A percentile compares a stretch with the other conserved stretches of the same genome.
phyloP scores from a whole-genome alignment of 2,113 vertebrate genomes.

The Dissostichus mawsoni region DNA sequence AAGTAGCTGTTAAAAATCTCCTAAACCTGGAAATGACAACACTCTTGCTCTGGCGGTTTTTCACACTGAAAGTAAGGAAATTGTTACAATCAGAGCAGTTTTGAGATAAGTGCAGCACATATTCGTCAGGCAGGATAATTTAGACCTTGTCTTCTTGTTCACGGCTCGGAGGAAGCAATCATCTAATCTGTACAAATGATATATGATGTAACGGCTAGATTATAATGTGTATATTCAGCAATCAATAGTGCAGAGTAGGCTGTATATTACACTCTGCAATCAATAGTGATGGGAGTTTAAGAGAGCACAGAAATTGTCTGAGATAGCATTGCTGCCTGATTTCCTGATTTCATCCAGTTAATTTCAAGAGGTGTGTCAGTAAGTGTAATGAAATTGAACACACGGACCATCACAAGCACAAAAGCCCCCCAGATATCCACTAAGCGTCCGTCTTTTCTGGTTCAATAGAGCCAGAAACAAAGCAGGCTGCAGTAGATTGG shows the following conservation, averaged over 20 bases:
- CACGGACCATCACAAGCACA: constrained; percentile 30
- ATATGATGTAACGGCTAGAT: constrained; percentile 12
- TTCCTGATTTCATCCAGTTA: constrained; percentile 43
- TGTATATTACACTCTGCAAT: constrained; percentile 39
- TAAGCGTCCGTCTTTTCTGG: constrained; percentile 64
- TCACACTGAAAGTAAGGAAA: not conserved
- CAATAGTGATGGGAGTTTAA: constrained; percentile 30
- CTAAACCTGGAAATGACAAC: constrained; percentile 25
- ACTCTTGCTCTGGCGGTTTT: not conserved
- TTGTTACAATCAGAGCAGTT: constrained; percentile 19
- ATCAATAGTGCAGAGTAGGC: constrained; percentile 35
- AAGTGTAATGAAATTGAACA: constrained; percentile 54
- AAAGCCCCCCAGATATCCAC: constrained; percentile 57
- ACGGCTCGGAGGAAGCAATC: constrained; percentile 1
- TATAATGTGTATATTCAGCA: constrained; percentile 43
- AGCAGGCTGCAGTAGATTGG: constrained; percentile 58
- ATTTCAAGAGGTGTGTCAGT: constrained; percentile 40
- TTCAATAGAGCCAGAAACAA: constrained; percentile 70
- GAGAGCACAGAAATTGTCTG: constrained; percentile 1
- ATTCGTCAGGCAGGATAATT: constrained; percentile 3
- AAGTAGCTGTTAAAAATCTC: constrained; percentile 4
- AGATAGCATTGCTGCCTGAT: constrained; percentile 41
- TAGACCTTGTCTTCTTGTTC: not conserved
- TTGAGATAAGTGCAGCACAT: not conserved
- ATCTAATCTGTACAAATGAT: constrained; percentile 30